These are phyloP conservation scores for Ophion costatus DNA, from an alignment of 2,888 invertebrate genomes.

Conservation along the genomic window DNA sequence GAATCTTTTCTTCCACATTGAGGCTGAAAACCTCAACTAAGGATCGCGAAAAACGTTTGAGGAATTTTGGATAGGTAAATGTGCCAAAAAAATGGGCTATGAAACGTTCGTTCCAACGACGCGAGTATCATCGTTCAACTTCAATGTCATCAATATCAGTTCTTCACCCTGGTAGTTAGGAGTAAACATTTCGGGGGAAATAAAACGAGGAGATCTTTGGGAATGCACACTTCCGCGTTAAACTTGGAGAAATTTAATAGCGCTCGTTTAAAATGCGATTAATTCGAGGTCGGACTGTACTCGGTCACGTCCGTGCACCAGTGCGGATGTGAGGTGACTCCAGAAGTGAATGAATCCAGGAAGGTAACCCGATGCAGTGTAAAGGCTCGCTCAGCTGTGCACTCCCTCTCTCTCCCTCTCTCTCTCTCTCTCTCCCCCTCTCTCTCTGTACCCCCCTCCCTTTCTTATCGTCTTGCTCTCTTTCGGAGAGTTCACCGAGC, in stretches of 20 bases:
- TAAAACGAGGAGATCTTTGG: neutral
- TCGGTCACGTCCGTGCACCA: constrained; percentile 62
- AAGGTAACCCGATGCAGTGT: constrained; percentile 76
- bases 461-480: constrained; percentile 16
- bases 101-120: no score
- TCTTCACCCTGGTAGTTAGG: neutral
- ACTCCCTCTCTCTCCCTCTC: constrained; percentile 40
- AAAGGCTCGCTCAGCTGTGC: constrained; percentile 70
- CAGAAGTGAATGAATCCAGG: constrained; percentile 76
- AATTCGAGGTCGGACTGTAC: constrained; percentile 59
- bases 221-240: neutral
- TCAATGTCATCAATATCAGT: neutral
- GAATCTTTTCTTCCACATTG: no score
- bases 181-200: neutral
- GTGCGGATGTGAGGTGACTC: constrained; percentile 71
- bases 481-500: constrained; percentile 37
- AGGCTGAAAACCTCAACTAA: no score
- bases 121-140: no score
- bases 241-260: constrained; percentile 17
- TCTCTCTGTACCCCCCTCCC: constrained; percentile 8
- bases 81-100: no score
- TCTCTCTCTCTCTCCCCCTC: constrained; percentile 41
- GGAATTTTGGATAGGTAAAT: no score
- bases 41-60: no score
- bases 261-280: constrained; percentile 31